Evolutionary conservation across 2,113 vertebrate species (phyloP).

Genomic region (Microtus montanus): DNA sequence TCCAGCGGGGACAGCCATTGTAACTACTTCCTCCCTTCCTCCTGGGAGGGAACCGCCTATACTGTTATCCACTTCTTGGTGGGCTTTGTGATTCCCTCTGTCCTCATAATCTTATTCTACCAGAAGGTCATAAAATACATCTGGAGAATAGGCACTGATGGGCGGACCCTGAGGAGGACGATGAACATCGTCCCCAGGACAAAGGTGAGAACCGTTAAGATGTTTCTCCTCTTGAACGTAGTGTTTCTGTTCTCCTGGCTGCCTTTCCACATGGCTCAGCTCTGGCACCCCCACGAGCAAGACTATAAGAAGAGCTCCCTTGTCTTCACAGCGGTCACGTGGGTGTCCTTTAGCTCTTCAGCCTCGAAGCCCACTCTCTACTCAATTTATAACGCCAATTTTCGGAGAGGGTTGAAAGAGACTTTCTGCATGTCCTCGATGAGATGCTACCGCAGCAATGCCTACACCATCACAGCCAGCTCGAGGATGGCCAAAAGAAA

Average conservation of each 20-base stretch:
- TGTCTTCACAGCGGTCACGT: conserved; percentile 88
- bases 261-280: conserved; percentile 92
- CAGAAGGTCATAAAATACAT: conserved; percentile 95
- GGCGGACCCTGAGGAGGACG: conserved; percentile 92
- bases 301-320: conserved; percentile 86
- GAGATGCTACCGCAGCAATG: conserved; percentile 97
- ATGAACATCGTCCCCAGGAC: conserved; percentile 95
- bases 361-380: conserved; percentile 94
- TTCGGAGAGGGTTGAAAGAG: conserved; percentile 94
- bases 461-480: conserved; percentile 96
- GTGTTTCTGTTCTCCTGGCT: conserved; percentile 93
- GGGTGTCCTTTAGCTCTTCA: conserved; percentile 93
- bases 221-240: conserved; percentile 93
- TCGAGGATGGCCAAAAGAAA: conserved; percentile 97
- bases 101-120: conserved; percentile 91
- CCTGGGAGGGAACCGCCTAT: conserved; percentile 89
- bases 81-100: conserved; percentile 89
- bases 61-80: conserved; percentile 86
- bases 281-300: conserved; percentile 91
- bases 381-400: conserved; percentile 93
- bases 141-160: conserved; percentile 92
- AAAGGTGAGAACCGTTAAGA: conserved; percentile 98
- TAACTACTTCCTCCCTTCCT: conserved; percentile 89
- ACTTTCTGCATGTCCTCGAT: conserved; percentile 98
- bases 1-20: conserved; percentile 84